phyloP scores from a whole-genome alignment of 2,113 vertebrate species.

The Corapipo altera region DNA sequence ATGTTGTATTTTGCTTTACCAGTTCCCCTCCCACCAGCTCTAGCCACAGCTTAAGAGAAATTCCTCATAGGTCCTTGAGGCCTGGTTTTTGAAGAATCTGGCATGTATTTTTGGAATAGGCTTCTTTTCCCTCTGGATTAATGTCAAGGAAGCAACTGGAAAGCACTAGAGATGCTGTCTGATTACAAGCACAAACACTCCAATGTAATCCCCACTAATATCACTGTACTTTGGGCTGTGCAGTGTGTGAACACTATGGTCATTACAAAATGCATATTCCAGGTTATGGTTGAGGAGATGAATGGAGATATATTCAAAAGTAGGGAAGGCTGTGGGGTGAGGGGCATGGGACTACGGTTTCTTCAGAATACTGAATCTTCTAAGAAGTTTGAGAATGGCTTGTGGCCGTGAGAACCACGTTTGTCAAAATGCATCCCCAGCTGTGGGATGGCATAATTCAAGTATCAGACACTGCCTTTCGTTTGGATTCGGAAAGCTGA shows the following conservation, averaged over 20 bases:
- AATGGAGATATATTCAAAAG: neutral
- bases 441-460: neutral
- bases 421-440: neutral
- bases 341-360: neutral
- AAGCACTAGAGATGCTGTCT: neutral
- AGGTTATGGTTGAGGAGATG: neutral
- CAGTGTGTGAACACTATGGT: neutral
- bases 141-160: neutral
- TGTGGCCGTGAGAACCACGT: neutral
- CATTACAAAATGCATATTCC: neutral
- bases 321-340: accelerated
- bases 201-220: neutral
- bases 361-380: neutral
- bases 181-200: neutral
- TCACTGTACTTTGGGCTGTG: neutral
- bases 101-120: neutral
- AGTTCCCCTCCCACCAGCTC: neutral
- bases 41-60: neutral
- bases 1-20: neutral
- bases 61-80: neutral
- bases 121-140: neutral
- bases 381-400: neutral
- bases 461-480: neutral
- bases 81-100: neutral
- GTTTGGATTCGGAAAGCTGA: neutral